Percentiles rank a stretch among this genome's conserved stretches.
These are phyloP conservation scores for Lymantria monacha DNA, from an alignment of 2,888 invertebrate genomes.

Conservation along the genomic window DNA sequence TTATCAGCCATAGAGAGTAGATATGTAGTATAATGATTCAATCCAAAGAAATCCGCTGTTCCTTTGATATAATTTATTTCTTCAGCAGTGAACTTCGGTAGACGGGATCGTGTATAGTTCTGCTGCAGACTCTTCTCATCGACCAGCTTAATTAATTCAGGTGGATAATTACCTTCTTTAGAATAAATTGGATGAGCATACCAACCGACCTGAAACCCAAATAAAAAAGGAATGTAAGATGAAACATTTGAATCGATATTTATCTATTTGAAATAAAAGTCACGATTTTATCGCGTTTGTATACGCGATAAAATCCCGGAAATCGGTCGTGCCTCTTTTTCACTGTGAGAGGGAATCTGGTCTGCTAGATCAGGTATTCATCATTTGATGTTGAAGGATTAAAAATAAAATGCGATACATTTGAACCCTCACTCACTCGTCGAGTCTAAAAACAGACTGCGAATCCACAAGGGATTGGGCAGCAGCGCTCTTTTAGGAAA, in stretches of 20 bases:
- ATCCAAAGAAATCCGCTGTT: conserved; percentile 75
- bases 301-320: too few relatives aligned
- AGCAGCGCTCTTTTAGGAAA: too few relatives aligned
- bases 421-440: too few relatives aligned
- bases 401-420: too few relatives aligned
- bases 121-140: conserved; percentile 78
- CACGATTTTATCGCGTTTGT: not conserved
- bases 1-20: conserved; percentile 66
- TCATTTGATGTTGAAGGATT: too few relatives aligned
- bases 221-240: not conserved
- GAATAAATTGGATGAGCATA: conserved; percentile 81
- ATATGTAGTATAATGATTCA: conserved; percentile 78
- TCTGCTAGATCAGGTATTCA: too few relatives aligned
- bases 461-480: too few relatives aligned
- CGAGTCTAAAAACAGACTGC: too few relatives aligned
- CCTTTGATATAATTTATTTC: conserved; percentile 73
- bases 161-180: conserved; percentile 81
- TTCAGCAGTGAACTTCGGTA: conserved; percentile 79
- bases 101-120: conserved; percentile 78
- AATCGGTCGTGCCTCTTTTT: too few relatives aligned
- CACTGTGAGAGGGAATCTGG: too few relatives aligned
- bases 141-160: conserved; percentile 75
- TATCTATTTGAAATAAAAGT: not conserved
- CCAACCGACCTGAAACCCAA: conserved; percentile 70
- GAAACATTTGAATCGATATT: not conserved